Conservation (phyloP, 2,797 vertebrate genomes). For the Bradypus variegatus region DNA sequence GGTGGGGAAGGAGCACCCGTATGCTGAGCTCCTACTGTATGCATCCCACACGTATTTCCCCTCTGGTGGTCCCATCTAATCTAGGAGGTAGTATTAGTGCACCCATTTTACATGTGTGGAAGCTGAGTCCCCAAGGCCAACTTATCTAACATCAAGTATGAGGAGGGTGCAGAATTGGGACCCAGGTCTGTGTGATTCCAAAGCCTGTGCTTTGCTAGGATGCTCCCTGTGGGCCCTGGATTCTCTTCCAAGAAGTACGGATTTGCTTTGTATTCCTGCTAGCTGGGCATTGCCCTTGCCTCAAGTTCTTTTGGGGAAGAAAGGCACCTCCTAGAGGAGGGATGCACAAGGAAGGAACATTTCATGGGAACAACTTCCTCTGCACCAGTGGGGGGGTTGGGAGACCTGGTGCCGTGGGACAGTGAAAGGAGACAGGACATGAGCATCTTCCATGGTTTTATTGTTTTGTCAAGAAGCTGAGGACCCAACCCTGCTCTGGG, state of each 20-base stretch:
- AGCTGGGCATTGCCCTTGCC: background rate
- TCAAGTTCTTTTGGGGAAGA: background rate
- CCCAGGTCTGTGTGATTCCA: background rate
- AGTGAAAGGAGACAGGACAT: background rate
- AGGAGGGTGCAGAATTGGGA: accelerated
- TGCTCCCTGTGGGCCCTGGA: background rate
- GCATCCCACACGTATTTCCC: background rate
- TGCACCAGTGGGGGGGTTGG: background rate
- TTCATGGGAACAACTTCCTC: background rate
- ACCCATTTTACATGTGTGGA: background rate
- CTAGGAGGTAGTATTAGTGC: background rate
- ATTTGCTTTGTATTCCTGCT: background rate
- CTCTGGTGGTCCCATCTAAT: background rate
- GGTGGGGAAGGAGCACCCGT: background rate
- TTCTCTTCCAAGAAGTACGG: background rate
- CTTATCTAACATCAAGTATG: background rate
- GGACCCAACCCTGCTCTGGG: background rate
- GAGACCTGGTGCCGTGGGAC: background rate
- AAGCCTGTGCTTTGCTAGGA: background rate
- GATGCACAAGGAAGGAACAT: background rate
- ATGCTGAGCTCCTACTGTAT: background rate
- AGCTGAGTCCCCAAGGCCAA: background rate
- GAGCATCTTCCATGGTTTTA: background rate
- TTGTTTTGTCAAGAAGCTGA: background rate
- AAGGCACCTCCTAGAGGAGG: background rate